Evolutionary conservation across 2,888 invertebrate species (phyloP), one percentile per base, ranked within the genome.

Genomic region (Drosophila pseudotakahashii): DNA sequence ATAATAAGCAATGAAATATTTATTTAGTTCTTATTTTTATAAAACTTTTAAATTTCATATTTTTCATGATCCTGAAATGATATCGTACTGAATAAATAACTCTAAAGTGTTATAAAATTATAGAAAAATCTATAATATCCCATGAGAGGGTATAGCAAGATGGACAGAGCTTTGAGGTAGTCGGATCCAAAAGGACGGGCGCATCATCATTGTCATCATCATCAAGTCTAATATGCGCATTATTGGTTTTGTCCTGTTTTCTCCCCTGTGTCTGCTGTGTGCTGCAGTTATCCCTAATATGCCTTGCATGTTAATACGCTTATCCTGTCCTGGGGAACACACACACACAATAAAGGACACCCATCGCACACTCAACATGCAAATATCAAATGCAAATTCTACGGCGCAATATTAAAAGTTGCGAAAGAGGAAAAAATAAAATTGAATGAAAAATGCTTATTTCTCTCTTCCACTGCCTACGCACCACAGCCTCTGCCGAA

Each of bases 161-260:
- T 3, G 16, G 26, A 7, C 26, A 11, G 30, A 41, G n/a, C 51
- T 39, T 16, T 16, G 7, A 11, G 36, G 13, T n/a, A 19, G 51
- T 14, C 50, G 11, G 7, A 13, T 59, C n/a, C 7, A 23, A 16
- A 16, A 45, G 37, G 37, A 7, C n/a, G 13, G 30, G 44, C 34
- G 11, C 60, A 54, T 55, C 60, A 52, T 68, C 45, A 42, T 55
- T 51, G 55, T 55, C 68, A 76, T 79, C 77, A 73, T 78, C 87
- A 81, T 84, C 84, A 76, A 75, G 87, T 81, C 76, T 84, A 82
- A 82, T 87, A 87, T 82, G 87, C 82, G 84, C 85, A 81, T 87
- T 82, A 82, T 82, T 82, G 87, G 82, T 87, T 82, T 83, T 81
- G 75, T 74, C 53, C 73, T 66, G 68, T 47, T 57, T 36, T 41